phyloP scores from a whole-genome alignment of 2,113 vertebrate genomes.

The Bettongia penicillata region DNA sequence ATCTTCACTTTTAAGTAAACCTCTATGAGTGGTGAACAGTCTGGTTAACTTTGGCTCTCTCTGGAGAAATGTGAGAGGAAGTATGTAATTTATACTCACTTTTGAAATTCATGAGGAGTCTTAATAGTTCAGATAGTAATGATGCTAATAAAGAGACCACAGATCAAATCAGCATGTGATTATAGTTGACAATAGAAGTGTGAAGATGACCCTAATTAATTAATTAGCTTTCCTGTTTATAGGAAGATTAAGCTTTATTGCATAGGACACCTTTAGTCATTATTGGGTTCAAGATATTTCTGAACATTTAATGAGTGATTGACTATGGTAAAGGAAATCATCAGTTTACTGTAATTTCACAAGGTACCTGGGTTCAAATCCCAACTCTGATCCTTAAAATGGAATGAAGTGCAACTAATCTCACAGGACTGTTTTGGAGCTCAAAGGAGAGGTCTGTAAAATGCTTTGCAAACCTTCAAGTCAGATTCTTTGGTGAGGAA shows the following conservation, averaged over 20 bases:
- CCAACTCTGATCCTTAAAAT: background rate
- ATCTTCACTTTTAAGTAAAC: background rate
- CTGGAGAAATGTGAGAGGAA: background rate
- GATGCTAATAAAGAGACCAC: background rate
- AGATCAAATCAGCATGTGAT: background rate
- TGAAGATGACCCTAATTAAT: constrained; percentile 3
- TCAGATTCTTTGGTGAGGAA: background rate
- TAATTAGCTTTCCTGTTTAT: background rate
- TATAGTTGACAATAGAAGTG: background rate
- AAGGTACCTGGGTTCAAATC: background rate
- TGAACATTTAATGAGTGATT: background rate
- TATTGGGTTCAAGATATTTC: background rate
- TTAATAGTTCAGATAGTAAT: background rate
- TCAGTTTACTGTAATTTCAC: background rate
- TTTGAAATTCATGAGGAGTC: background rate
- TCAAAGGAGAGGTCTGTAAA: background rate
- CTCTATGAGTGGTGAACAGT: background rate
- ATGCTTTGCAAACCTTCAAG: background rate
- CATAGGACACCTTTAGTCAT: background rate
- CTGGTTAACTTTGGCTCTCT: background rate
- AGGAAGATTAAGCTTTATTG: background rate
- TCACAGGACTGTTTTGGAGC: background rate
- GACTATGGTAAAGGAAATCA: background rate
- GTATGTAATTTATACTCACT: background rate
- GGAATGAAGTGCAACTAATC: background rate